These are phyloP conservation scores for Copidosoma aretas DNA, from an alignment of 2,888 invertebrate species.

Conservation along the genomic window DNA sequence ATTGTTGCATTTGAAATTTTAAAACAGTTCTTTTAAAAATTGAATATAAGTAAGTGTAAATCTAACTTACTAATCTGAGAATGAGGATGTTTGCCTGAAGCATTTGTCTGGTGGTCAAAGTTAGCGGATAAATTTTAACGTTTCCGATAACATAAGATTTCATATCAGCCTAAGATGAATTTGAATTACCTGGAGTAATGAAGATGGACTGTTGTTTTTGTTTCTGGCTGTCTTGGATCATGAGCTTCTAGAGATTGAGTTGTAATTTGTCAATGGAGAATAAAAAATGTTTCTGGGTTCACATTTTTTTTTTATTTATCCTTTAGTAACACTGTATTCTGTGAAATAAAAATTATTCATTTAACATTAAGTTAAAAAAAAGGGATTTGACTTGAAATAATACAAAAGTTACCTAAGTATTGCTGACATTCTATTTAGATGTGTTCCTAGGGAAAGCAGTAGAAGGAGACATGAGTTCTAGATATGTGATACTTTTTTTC, in stretches of 20 bases:
- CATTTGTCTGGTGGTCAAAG: constrained; percentile 88
- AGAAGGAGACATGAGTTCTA: constrained; percentile 40
- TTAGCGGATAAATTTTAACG: constrained; percentile 89
- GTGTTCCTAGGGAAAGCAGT: constrained; percentile 46
- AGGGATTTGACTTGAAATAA: background rate
- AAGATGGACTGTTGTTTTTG: constrained; percentile 36
- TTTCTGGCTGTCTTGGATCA: background rate
- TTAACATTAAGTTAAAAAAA: constrained; percentile 7
- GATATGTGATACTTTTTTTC: constrained; percentile 48
- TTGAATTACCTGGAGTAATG: constrained; percentile 62
- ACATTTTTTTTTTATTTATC: no score
- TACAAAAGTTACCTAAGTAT: constrained; percentile 33
- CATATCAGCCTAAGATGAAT: constrained; percentile 91
- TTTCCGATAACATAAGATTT: constrained; percentile 82
- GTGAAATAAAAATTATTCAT: no score
- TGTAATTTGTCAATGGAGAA: no score
- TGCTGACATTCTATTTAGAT: constrained; percentile 34
- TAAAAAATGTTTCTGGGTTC: no score
- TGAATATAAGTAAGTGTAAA: no score
- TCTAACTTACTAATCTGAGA: constrained; percentile 71
- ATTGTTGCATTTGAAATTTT: background rate
- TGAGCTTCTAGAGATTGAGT: no score
- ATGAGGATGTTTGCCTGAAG: no score
- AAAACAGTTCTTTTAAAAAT: no score
- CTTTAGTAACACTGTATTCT: no score